Percentiles rank a stretch among this genome's conserved stretches.
These are phyloP conservation scores for Tribolium freemani DNA, from an alignment of 2,888 invertebrate species.

Conservation along the genomic window DNA sequence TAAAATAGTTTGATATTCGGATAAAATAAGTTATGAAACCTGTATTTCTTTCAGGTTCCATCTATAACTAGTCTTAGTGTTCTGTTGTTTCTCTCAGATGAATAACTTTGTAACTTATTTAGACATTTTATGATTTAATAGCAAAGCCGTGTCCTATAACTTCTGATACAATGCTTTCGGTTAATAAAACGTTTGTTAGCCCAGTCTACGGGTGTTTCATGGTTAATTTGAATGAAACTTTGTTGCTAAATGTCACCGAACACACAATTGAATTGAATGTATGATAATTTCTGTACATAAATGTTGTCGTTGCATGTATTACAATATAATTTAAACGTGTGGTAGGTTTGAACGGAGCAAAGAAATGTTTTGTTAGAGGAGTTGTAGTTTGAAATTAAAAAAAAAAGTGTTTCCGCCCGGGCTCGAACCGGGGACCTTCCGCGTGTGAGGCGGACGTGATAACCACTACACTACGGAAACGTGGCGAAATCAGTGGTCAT, in stretches of 20 bases:
- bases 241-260: neutral
- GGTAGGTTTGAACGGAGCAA: no score
- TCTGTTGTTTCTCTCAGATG: neutral
- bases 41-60: no score
- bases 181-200: neutral
- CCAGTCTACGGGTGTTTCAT: neutral
- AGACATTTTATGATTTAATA: neutral
- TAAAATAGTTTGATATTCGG: no score
- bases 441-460: constrained; percentile 79
- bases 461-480: constrained; percentile 43
- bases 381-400: neutral
- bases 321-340: no score
- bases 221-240: neutral
- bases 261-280: neutral
- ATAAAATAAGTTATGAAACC: no score
- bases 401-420: constrained; percentile 81
- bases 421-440: constrained; percentile 93
- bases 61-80: no score
- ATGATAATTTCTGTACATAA: neutral
- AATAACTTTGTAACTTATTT: neutral
- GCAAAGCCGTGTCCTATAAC: neutral
- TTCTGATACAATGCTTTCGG: neutral
- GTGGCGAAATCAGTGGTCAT: neutral
- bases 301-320: neutral
- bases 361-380: no score